These are phyloP conservation scores for Diabrotica undecimpunctata DNA, from an alignment of 1,140 invertebrate genomes.

Conservation along the genomic window DNA sequence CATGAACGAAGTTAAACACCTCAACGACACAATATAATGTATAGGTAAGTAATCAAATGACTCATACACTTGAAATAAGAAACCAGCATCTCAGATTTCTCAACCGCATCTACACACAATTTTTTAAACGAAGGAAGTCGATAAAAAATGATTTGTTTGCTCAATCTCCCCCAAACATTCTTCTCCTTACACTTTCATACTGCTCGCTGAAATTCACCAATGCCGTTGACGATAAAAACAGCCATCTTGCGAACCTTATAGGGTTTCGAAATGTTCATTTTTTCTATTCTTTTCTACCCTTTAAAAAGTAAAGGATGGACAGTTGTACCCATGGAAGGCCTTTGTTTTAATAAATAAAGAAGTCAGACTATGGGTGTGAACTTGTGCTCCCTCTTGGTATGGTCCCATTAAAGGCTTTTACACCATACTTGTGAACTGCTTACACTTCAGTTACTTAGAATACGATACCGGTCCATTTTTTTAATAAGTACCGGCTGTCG, in stretches of 20 bases:
- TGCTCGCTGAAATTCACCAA: background rate
- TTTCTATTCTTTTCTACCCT: constrained; percentile 3
- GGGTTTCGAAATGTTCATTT: background rate
- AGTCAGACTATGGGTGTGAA: constrained; percentile 1
- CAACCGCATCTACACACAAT: background rate
- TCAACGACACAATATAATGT: constrained; percentile 1
- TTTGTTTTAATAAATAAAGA: constrained; percentile 3
- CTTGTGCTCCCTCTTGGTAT: background rate
- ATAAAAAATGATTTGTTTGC: constrained; percentile 3
- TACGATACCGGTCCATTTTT: background rate
- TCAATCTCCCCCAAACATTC: constrained; percentile 1
- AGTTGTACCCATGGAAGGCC: background rate
- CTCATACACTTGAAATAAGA: constrained; percentile 2
- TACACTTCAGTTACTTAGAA: background rate
- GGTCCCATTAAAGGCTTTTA: background rate
- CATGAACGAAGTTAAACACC: background rate
- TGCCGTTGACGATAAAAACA: background rate
- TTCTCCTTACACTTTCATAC: background rate
- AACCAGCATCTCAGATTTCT: background rate
- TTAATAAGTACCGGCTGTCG: no score
- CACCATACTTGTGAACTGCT: background rate
- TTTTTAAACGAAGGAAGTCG: constrained; percentile 2
- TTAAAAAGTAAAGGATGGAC: background rate
- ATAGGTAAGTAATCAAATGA: background rate
- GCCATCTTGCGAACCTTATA: constrained; percentile 1